Evolutionary conservation across 2,797 vertebrate genomes (phyloP), one percentile per base, ranked within the genome.

Genomic region (Melopsittacus undulatus): DNA sequence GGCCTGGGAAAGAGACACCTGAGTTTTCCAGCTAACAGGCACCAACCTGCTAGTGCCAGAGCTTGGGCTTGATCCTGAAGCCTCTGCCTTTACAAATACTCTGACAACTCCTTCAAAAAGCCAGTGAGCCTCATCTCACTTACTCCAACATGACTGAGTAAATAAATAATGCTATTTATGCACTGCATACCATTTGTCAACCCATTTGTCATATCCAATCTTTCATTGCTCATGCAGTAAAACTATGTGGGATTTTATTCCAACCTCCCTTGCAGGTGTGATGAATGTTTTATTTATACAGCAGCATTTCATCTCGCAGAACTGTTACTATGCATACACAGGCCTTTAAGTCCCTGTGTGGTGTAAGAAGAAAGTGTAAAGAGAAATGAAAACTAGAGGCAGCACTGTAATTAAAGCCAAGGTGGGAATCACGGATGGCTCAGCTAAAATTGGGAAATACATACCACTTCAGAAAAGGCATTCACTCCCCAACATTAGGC

Each of bases 141-240:
- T 46, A 77, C 62, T 91, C 48, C 0, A 9, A 43, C 69, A 51
- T 0, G 3, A 69, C 30, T 26, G 29, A 90, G 85, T 92, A 94
- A 95, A 96, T 92, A 95, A 96, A 96, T 95, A 95, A 92, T 22
- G 67, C 42, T 89, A 52, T 83, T 95, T 86, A 89, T 81, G 87
- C 83, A 85, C 69, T 64, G 43, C 84, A 52, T 87, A 62, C 69
- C 57, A 67, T 92, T 92, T 96, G 85, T 85, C 94, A 94, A 85
- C 12, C 63, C 82, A 85, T 96, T 95, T 94, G 91, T 94, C 91
- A 91, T 79, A 90, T 69, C 89, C 6, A 17, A 90, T 88, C 62
- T 94, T 84, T 82, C 96, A 61, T 5, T 78, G 63, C 83, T 94
- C 82, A 67, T 21, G 85, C 85, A 82, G 87, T 75, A 88, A 76